Percentiles rank a stretch among this genome's conserved stretches.
These are phyloP conservation scores for Odontophorus gujanensis DNA, from an alignment of 2,113 vertebrate genomes.

Conservation along the genomic window DNA sequence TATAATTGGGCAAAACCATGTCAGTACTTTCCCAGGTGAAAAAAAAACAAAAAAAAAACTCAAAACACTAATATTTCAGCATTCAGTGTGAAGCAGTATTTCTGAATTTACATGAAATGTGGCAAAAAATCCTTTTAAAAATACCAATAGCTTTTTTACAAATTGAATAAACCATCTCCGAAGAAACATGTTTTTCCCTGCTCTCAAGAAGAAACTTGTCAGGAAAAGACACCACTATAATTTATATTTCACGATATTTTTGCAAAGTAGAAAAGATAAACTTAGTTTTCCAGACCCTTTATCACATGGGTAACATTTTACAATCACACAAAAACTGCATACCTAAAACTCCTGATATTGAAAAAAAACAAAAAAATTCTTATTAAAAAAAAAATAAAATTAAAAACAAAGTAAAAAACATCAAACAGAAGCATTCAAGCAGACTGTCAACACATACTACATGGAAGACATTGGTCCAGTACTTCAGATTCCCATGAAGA, in stretches of 20 bases:
- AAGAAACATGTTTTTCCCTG: not conserved
- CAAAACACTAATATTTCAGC: not conserved
- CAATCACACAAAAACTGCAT: not conserved
- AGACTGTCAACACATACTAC: not conserved
- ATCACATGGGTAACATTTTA: not conserved
- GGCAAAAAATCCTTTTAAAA: not conserved
- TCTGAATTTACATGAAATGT: not conserved
- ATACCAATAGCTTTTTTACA: not conserved
- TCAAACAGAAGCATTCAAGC: not conserved
- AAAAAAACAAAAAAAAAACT: not conserved
- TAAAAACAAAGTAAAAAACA: not conserved
- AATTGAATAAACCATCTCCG: not conserved
- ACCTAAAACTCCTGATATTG: not conserved
- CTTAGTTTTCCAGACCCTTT: not conserved
- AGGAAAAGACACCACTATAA: not conserved
- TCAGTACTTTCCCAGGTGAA: not conserved
- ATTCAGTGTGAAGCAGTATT: not conserved
- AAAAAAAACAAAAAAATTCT: not conserved
- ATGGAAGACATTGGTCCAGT: not conserved
- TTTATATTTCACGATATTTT: not conserved
- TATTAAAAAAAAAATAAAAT: not conserved
- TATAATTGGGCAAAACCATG: not conserved
- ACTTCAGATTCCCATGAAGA: not conserved
- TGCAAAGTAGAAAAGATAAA: not conserved
- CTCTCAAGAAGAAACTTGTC: not conserved